Evolutionary conservation across 2,888 invertebrate species (phyloP), one percentile per base, ranked within the genome.

Genomic region (Bimastos eiseni): DNA sequence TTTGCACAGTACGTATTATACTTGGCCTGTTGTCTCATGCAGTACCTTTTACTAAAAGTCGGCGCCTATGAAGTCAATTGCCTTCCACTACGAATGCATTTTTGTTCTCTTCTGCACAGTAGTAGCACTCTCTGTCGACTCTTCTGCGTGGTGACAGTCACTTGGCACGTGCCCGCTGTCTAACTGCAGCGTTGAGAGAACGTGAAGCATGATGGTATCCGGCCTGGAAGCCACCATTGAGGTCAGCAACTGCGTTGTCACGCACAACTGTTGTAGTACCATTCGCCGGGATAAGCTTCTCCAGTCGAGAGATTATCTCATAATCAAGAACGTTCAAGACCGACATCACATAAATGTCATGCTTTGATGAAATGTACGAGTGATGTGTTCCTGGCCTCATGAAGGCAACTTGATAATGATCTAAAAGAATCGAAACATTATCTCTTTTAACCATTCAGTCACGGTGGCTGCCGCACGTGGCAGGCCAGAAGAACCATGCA

Each of bases 251-350:
- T n/a, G 94, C 94, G 55, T 93, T 93, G 90, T 95, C 94, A 89
- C 95, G 92, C 19, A 93, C 93, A 89, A 94, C 91, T 21, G 94
- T 93, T 88, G 94, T 94, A 91, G 94, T 93, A 13, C 94, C 93
- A 89, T 94, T 93, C 84, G 93, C 93, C 70, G 94, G 93, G 91
- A 95, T 94, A 41, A 95, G 93, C 91, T 94, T 95, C 93, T 95
- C 95, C 37, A 95, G 93, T 13, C 95, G 94, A 5, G 94, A 93
- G 90, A 95, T 95, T 91, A 95, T 95, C 92, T 95, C 95, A 90
- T 95, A 95, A 92, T 95, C 95, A 3, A 95, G 95, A 19, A 95
- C 94, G 17, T 95, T 95, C 91, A 95, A n/a, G n/a, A n/a, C n/a
- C n/a, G n/a, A n/a, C n/a, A n/a, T n/a, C n/a, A n/a, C n/a, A n/a